phyloP scores from a whole-genome alignment of 1,140 invertebrate genomes.

The Caenorhabditis elegans region WBcel235 BX284605.5:12174501-12175000 shows the following conservation, averaged over 20 bases:
- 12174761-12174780: too few species aligned
- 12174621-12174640: too few species aligned
- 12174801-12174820: neutral
- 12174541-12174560: too few species aligned
- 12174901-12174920: too few species aligned
- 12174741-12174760: neutral
- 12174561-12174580: neutral
- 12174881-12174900: too few species aligned
- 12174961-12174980: neutral
- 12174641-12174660: too few species aligned
- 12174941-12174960: too few species aligned
- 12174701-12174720: constrained; percentile 6
- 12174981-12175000: neutral
- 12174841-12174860: constrained; percentile 2
- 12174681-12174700: too few species aligned
- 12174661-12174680: too few species aligned
- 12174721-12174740: constrained; percentile 6
- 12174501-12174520: neutral
- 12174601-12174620: too few species aligned
- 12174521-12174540: neutral
- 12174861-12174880: neutral
- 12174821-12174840: neutral
- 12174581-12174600: neutral
- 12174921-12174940: too few species aligned
- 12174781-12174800: neutral